A percentile compares a stretch with the other conserved stretches of the same genome.
These are phyloP conservation scores for Gobionotothen gibberifrons DNA, from an alignment of 2,797 vertebrate species.

Conservation along the genomic window DNA sequence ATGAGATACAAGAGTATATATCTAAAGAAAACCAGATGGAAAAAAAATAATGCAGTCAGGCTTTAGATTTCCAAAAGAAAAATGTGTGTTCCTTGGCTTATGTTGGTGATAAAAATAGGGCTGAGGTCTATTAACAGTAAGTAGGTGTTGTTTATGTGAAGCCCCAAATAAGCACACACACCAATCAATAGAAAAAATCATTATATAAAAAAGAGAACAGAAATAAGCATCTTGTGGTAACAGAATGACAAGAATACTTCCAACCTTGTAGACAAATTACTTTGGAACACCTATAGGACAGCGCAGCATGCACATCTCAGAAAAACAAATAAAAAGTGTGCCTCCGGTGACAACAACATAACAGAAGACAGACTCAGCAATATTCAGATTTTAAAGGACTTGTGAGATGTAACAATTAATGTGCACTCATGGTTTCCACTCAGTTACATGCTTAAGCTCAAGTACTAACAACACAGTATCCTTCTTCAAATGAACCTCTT, in stretches of 20 bases:
- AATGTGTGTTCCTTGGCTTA: no score
- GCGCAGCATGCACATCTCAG: neutral
- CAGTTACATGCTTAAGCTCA: neutral
- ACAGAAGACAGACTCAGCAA: neutral
- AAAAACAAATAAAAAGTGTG: neutral
- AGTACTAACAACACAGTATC: neutral
- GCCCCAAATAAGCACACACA: neutral
- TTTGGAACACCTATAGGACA: neutral
- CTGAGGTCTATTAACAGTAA: no score
- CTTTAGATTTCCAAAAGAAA: no score
- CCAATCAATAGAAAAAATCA: neutral
- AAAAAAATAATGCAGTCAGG: no score
- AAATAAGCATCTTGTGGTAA: neutral
- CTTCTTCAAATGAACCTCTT: neutral
- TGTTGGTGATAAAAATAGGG: no score
- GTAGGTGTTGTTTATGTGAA: neutral
- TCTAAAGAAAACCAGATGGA: no score
- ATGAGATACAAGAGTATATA: no score
- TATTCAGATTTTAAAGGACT: neutral
- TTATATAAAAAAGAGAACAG: neutral
- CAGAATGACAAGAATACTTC: neutral
- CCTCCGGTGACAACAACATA: neutral
- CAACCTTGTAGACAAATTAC: neutral
- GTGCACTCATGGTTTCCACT: no score
- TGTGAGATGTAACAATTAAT: no score